phyloP scores from a whole-genome alignment of 2,797 vertebrate species.

The Leptodactylus fallax region DNA sequence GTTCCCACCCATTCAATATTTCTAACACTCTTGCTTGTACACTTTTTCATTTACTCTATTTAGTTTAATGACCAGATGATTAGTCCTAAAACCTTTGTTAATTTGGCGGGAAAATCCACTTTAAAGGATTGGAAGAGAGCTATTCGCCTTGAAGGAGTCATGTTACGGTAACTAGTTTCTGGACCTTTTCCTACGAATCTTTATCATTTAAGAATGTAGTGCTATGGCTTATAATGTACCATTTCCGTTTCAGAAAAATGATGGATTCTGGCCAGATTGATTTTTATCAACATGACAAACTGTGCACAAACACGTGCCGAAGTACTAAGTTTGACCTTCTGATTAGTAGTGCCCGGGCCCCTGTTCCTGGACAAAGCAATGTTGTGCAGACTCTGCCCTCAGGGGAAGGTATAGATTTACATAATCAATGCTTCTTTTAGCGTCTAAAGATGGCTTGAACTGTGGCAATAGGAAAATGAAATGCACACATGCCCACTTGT shows the following conservation, averaged over 20 bases:
- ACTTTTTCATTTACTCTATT: not conserved
- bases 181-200: not conserved
- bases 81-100: conserved; percentile 94
- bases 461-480: no score
- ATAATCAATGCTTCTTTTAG: not conserved
- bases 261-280: conserved; percentile 95
- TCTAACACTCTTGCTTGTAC: not conserved
- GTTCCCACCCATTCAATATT: no score
- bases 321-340: conserved; percentile 93
- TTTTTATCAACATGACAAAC: conserved; percentile 91
- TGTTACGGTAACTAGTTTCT: conserved; percentile 85
- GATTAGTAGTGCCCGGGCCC: conserved; percentile 89
- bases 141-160: conserved; percentile 90
- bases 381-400: conserved; percentile 81
- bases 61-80: conserved; percentile 95
- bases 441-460: not conserved
- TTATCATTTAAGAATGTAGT: no score
- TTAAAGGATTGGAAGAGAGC: conserved; percentile 96
- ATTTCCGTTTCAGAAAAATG: conserved; percentile 85
- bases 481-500: not conserved
- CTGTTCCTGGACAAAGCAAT: conserved; percentile 84
- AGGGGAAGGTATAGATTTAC: conserved; percentile 80
- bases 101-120: conserved; percentile 92
- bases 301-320: conserved; percentile 94
- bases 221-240: conserved; percentile 26